A percentile compares a stretch with the other conserved stretches of the same genome.
These are phyloP conservation scores for Aromia moschata DNA, from an alignment of 2,888 invertebrate genomes.

Conservation along the genomic window DNA sequence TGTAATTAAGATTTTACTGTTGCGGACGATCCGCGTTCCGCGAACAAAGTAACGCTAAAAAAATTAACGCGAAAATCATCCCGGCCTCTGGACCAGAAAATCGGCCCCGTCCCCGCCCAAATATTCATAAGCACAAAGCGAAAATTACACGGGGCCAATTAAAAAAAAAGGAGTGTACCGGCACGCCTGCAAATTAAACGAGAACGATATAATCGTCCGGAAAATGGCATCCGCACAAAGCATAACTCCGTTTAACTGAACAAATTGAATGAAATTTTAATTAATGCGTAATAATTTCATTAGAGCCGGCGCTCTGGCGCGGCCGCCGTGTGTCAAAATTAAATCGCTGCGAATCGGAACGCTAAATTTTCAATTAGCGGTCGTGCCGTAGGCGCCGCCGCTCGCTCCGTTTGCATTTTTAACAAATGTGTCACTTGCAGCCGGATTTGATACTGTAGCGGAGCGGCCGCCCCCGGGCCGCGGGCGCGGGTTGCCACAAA, in stretches of 20 bases:
- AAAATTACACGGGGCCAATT: constrained; percentile 29
- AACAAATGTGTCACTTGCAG: constrained; percentile 62
- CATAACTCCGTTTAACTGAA: constrained; percentile 49
- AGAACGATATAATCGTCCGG: constrained; percentile 36
- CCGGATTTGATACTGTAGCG: constrained; percentile 58
- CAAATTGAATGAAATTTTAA: constrained; percentile 62
- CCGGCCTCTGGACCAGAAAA: constrained; percentile 12
- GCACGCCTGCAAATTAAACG: constrained; percentile 32
- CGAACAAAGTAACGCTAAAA: no score
- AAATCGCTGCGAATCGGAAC: constrained; percentile 53
- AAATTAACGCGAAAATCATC: no score
- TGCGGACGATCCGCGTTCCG: no score
- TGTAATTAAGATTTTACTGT: no score
- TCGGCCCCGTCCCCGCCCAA: constrained; percentile 8
- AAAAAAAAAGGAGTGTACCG: constrained; percentile 27
- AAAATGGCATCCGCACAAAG: constrained; percentile 38
- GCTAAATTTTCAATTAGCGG: constrained; percentile 59
- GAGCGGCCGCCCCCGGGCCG: constrained; percentile 46
- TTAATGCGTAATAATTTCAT: constrained; percentile 62
- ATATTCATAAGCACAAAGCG: constrained; percentile 30
- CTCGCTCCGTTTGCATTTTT: constrained; percentile 52
- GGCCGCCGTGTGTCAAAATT: constrained; percentile 53
- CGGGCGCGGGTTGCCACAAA: constrained; percentile 31
- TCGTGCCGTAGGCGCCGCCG: constrained; percentile 46
- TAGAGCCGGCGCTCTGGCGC: constrained; percentile 54